phyloP scores from a whole-genome alignment of 2,797 vertebrate species.

The Sandelia bainsii region DNA sequence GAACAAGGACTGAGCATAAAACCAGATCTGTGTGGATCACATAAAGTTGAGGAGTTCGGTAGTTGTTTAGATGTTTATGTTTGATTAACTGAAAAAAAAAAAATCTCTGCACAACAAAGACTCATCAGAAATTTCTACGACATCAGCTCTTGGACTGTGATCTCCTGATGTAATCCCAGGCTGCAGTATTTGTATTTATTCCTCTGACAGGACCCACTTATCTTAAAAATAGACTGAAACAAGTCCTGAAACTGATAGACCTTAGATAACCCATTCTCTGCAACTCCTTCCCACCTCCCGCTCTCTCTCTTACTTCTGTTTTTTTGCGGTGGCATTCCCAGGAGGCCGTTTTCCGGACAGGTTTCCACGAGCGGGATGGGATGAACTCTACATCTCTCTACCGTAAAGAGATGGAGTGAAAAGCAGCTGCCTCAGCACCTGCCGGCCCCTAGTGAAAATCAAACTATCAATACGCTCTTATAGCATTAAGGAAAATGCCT shows the following conservation, averaged over 20 bases:
- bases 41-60: too few relatives aligned
- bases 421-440: slow-evolving; percentile 85
- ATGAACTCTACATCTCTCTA: slow-evolving; percentile 78
- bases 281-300: not conserved
- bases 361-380: slow-evolving; percentile 59
- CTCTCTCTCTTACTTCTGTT: slow-evolving; percentile 9
- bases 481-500: slow-evolving; percentile 89
- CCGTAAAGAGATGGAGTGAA: slow-evolving; percentile 77
- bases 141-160: not conserved
- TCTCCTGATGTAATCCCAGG: not conserved
- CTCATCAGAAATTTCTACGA: too few relatives aligned
- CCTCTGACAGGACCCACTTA: slow-evolving; percentile 10
- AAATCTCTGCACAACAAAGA: too few relatives aligned
- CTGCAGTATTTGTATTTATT: not conserved
- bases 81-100: too few relatives aligned
- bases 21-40: slow-evolving; percentile 1
- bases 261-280: slow-evolving; percentile 50
- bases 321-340: slow-evolving; percentile 60
- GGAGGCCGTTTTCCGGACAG: slow-evolving; percentile 72
- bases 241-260: slow-evolving; percentile 43
- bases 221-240: slow-evolving; percentile 33
- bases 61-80: too few relatives aligned
- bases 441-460: slow-evolving; percentile 81
- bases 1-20: not conserved
- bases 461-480: slow-evolving; percentile 91